Conservation (phyloP, 2,113 vertebrate genomes). For the Pluvianellus socialis region DNA sequence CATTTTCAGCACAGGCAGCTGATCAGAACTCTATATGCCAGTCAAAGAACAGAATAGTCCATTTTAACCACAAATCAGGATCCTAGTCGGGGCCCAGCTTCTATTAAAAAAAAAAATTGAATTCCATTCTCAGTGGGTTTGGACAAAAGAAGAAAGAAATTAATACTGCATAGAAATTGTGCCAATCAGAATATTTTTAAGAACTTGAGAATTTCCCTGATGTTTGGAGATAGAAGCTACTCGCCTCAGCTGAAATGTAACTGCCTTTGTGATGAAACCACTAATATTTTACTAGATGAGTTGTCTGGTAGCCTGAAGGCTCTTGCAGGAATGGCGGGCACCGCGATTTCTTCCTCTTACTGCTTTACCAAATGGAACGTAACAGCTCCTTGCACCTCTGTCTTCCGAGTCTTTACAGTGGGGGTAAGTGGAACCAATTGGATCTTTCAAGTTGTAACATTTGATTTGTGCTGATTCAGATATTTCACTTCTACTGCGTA, state of each 20-base stretch:
- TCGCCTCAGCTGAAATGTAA: neutral
- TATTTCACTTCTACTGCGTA: neutral
- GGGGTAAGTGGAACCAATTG: neutral
- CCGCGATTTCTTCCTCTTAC: neutral
- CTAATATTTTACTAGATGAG: neutral
- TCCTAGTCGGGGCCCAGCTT: neutral
- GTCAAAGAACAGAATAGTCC: neutral
- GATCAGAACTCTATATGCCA: neutral
- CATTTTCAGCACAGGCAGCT: neutral
- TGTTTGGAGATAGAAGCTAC: neutral
- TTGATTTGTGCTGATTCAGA: neutral
- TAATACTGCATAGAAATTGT: neutral
- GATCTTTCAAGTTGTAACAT: neutral
- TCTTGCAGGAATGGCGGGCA: neutral
- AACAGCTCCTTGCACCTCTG: neutral
- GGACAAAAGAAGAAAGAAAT: neutral
- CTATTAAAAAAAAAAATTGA: neutral
- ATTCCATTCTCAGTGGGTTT: neutral
- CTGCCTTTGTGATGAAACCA: neutral
- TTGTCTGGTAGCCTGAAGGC: neutral
- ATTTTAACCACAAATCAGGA: neutral
- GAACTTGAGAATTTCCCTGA: neutral
- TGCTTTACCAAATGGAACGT: neutral
- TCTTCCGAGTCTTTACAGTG: neutral
- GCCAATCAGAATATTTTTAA: neutral